Percentiles rank a stretch among this genome's conserved stretches.
Evolutionary conservation across 1,140 invertebrate species (phyloP).

Genomic region (Aphelinus certus): DNA sequence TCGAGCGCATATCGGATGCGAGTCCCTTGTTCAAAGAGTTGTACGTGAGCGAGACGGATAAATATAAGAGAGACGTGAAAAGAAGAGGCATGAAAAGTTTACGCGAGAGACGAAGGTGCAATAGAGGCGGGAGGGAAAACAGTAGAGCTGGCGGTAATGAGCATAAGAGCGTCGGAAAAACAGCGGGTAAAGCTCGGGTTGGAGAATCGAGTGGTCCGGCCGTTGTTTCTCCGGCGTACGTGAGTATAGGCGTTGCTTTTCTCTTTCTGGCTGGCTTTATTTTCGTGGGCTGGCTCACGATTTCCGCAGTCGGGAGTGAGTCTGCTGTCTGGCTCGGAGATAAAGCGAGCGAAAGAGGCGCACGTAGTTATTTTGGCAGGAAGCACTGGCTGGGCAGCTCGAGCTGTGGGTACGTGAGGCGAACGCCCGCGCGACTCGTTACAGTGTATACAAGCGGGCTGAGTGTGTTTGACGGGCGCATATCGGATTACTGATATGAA

Average conservation of each 20-base stretch:
- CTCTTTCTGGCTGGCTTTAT: background rate
- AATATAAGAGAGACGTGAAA: background rate
- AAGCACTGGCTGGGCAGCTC: too few relatives aligned
- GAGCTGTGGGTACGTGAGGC: too few relatives aligned
- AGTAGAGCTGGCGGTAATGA: conserved; percentile 14
- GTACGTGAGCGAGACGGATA: background rate
- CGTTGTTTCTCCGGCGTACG: conserved; percentile 5
- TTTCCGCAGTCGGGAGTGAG: background rate
- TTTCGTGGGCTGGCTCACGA: background rate
- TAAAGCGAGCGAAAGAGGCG: background rate
- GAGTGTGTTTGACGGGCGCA: background rate
- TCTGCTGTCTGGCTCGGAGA: background rate
- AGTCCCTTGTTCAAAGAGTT: background rate
- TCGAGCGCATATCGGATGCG: background rate
- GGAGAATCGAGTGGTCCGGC: background rate
- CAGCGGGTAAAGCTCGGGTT: background rate
- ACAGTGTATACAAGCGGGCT: too few relatives aligned
- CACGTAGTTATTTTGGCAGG: background rate
- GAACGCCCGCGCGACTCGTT: too few relatives aligned
- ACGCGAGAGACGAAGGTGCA: background rate
- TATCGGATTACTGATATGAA: conserved; percentile 1
- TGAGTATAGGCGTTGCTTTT: background rate
- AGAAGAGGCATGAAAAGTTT: background rate
- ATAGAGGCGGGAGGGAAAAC: too few relatives aligned
- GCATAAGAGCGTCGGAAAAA: conserved; percentile 19